Evolutionary conservation across 2,888 invertebrate genomes (phyloP), one percentile per base, ranked within the genome.

Genomic region (Priocnemis perturbator): DNA sequence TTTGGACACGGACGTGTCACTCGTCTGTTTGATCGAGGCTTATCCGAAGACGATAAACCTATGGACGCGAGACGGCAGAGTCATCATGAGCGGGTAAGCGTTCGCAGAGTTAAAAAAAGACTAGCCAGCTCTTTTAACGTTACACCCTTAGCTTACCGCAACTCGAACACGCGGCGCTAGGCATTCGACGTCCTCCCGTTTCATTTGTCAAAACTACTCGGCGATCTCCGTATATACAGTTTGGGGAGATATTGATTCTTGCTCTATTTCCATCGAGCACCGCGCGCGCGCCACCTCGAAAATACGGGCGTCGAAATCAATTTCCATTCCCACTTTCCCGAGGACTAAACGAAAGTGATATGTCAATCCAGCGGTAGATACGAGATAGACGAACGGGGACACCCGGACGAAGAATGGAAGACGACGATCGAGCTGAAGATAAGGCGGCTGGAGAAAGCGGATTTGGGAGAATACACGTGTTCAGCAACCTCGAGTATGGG

Each of bases 401-500:
- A 91, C 56, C 91, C 91, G 5, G 87, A 85, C 50, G 85, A 87
- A 69, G 86, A 91, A 58, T 94, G 93, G 88, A 93, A 93, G 86
- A 90, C 92, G 58, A 90, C 92, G 67, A 92, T 93, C 85, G 90
- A 91, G 63, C 89, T 95, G 68, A 92, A 91, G 63, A 92, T 95
- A 79, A 90, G 91, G 47, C 91, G 92, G 79, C 92, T 94, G 79
- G 90, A 90, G 62, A 88, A 89, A 60, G 89, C 90, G 71, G 94
- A 95, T 86, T 89, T 92, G 52, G 94, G 93, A 3, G 92, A 92
- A 2, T 95, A 94, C 86, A 93, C 92, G 58, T 95, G 95, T 84
- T 91, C 93, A 0, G 93, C 94, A 0, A 92, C 93, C 9, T 95
- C 95, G 81, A 92, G 93, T 11, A 90, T 94, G 87, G 95, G 95